Evolutionary conservation across 92 coral and sea anemone genomes (phyloP).

Genomic region (Parazoanthus swiftii): DNA sequence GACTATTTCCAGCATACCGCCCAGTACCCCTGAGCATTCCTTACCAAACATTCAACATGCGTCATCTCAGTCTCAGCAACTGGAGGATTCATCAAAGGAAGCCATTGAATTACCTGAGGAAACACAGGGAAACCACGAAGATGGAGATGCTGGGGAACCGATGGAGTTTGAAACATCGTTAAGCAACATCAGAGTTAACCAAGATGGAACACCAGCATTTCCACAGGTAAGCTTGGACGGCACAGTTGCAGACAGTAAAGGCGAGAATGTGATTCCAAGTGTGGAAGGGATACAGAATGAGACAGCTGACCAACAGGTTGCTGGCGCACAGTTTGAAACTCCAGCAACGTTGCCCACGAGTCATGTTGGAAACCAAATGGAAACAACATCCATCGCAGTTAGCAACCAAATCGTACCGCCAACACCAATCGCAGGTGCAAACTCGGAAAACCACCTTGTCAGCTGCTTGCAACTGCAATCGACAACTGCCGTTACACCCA

Average conservation of each 20-base stretch:
- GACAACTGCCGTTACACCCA: constrained; percentile 34
- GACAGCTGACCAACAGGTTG: neutral
- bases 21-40: neutral
- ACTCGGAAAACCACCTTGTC: constrained; percentile 17
- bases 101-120: constrained; percentile 41
- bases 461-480: constrained; percentile 17
- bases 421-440: constrained; percentile 43
- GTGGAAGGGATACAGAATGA: constrained; percentile 16
- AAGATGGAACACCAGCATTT: constrained; percentile 28
- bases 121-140: constrained; percentile 11
- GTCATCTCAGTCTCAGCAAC: constrained; percentile 7
- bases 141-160: constrained; percentile 46
- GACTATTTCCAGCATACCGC: constrained; percentile 11
- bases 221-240: constrained; percentile 21
- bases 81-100: neutral
- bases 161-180: constrained; percentile 64
- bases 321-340: constrained; percentile 24
- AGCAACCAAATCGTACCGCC: constrained; percentile 43
- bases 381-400: constrained; percentile 41
- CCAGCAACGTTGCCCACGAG: constrained; percentile 32
- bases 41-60: neutral
- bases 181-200: constrained; percentile 37
- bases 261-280: constrained; percentile 19
- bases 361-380: constrained; percentile 37
- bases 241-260: constrained; percentile 22